These are phyloP conservation scores for Rhamnusium bicolor DNA, from an alignment of 2,888 invertebrate genomes.

Conservation along the genomic window DNA sequence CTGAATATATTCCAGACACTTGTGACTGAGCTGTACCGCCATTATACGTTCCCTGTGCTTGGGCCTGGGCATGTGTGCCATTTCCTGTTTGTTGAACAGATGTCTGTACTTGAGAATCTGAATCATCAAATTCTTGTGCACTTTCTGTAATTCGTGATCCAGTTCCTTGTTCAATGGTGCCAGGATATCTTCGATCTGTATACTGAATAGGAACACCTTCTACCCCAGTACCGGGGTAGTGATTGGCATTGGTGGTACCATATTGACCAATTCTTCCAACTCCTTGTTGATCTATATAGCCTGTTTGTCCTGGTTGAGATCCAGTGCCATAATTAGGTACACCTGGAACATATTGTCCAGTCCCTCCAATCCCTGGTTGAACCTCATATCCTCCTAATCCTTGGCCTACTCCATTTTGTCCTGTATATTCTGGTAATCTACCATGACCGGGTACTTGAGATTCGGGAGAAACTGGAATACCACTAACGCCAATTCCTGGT, in stretches of 20 bases:
- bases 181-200: constrained; percentile 25
- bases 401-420: not conserved
- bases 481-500: not conserved
- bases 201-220: not conserved
- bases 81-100: constrained; percentile 74
- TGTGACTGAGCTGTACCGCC: constrained; percentile 87
- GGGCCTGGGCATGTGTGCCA: constrained; percentile 84
- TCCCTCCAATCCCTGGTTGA: not conserved
- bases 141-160: constrained; percentile 7
- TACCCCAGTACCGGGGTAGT: not conserved
- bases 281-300: not conserved
- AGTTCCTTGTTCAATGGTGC: not conserved
- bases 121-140: constrained; percentile 72
- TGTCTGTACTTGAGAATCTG: constrained; percentile 83
- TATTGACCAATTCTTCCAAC: not conserved
- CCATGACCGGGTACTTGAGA: not conserved
- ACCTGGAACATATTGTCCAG: too few species aligned
- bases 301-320: not conserved
- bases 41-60: constrained; percentile 83
- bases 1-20: constrained; percentile 86
- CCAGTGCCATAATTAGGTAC: not conserved
- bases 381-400: not conserved
- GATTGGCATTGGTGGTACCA: not conserved
- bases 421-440: not conserved
- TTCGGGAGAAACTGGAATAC: not conserved